Conservation (phyloP, 2,797 vertebrate species). For the Setipinna tenuifilis region DNA sequence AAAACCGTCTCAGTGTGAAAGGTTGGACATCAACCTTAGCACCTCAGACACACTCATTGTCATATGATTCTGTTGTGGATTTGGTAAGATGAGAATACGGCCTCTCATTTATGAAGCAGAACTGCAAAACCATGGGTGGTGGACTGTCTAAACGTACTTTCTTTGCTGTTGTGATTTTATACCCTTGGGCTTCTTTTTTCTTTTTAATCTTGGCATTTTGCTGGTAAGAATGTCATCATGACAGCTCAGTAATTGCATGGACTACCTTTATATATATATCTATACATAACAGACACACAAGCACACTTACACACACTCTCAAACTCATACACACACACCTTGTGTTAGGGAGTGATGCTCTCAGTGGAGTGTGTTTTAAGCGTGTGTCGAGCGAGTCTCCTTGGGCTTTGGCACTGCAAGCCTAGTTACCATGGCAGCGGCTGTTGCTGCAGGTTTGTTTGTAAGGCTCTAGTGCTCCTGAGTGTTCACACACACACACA, state of each 20-base stretch:
- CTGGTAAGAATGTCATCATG: not conserved
- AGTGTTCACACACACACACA: conserved; percentile 60
- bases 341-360: not conserved
- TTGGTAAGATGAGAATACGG: not conserved
- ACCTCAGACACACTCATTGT: not conserved
- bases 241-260: not conserved
- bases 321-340: no score
- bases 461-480: conserved; percentile 72
- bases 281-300: no score
- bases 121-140: not conserved
- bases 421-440: conserved; percentile 47
- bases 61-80: not conserved
- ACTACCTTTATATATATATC: not conserved
- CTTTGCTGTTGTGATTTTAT: not conserved
- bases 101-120: not conserved
- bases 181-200: not conserved
- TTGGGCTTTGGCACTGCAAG: conserved; percentile 42
- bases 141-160: not conserved
- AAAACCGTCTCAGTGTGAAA: not conserved
- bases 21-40: no score
- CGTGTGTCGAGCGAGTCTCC: conserved; percentile 37
- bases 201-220: not conserved
- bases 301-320: no score
- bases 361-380: not conserved
- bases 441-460: conserved; percentile 66